Conservation (phyloP, 2,888 invertebrate genomes). For the Ichneumoninae sp. region DNA sequence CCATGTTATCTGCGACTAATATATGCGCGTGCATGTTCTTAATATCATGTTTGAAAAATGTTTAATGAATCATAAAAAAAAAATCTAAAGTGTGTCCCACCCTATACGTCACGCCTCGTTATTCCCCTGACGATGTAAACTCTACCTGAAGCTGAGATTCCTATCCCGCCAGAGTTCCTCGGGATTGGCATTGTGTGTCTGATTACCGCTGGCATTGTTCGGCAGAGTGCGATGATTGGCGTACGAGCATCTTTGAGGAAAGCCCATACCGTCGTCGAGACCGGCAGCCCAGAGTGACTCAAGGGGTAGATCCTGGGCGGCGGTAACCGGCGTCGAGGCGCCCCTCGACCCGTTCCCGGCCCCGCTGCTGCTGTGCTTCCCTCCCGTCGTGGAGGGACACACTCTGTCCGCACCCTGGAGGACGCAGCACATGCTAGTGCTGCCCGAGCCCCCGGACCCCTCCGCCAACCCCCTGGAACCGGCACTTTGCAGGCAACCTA, state of each 20-base stretch:
- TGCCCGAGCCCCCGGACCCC: slow-evolving; percentile 74
- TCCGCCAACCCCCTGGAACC: slow-evolving; percentile 76
- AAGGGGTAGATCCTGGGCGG: slow-evolving; percentile 79
- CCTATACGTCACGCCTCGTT: not conserved
- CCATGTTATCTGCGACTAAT: too few species aligned
- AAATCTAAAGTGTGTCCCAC: not conserved
- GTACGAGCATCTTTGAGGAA: slow-evolving; percentile 80
- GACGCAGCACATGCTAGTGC: slow-evolving; percentile 81
- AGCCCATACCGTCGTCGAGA: slow-evolving; percentile 83
- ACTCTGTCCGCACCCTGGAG: slow-evolving; percentile 82
- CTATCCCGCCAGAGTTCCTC: slow-evolving; percentile 79
- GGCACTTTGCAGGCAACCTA: slow-evolving; percentile 82
- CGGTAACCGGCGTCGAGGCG: slow-evolving; percentile 59
- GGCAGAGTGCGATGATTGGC: slow-evolving; percentile 77
- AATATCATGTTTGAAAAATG: not conserved
- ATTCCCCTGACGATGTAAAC: not conserved
- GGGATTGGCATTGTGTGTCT: slow-evolving; percentile 71
- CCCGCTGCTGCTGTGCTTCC: slow-evolving; percentile 72
- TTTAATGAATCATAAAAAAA: not conserved
- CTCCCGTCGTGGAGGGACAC: slow-evolving; percentile 79
- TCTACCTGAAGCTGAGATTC: slow-evolving; percentile 76
- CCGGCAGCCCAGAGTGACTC: slow-evolving; percentile 84
- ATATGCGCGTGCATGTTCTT: not conserved
- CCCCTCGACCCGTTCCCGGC: slow-evolving; percentile 69
- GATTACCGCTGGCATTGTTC: slow-evolving; percentile 61